Evolutionary conservation across 2,797 vertebrate species (phyloP), one percentile per base, ranked within the genome.

Genomic region (Argentina silus): DNA sequence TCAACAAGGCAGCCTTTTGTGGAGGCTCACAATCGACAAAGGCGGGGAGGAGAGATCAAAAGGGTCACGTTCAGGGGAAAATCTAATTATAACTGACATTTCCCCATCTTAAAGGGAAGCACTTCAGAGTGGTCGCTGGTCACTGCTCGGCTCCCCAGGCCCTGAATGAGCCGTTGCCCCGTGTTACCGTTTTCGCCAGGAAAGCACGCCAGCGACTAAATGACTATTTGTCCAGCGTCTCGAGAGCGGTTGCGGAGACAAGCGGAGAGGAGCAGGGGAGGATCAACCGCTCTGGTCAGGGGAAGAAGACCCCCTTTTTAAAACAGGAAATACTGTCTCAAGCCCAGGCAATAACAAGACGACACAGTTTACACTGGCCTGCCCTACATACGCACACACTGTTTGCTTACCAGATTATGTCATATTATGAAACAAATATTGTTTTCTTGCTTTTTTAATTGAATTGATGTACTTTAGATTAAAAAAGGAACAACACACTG

Each of bases 11-110:
- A 1, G 44, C 82, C 80, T 88, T 91, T 93, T 93, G 88, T 92
- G 59, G 79, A 83, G 65, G 74, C 79, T 72, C 67, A 88, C 90
- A 91, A 89, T 87, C 85, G 85, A 88, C 88, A 90, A 79, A 89
- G 83, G 79, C 79, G 81, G 78, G 63, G 83, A 80, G 81, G 77
- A 82, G 79, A 87, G 88, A 92, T 90, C 89, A 87, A 91, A n/a
- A 91, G 86, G 87, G 86, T 92, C 86, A 80, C 43, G 81, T 91
- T 85, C 83, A 89, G 81, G 84, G 56, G 47, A 90, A 85, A 89
- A 92, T 93, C 86, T 90, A 92, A 93, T 92, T 93, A 93, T 90
- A 93, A 90, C 62, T 91, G 90, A 91, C 87, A 93, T 93, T 94
- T 94, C 87, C 27, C 92, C 83, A 88, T 91, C 87, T 91, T 87